Evolutionary conservation across 2,888 invertebrate genomes (phyloP).

Genomic region (Laothoe populi): DNA sequence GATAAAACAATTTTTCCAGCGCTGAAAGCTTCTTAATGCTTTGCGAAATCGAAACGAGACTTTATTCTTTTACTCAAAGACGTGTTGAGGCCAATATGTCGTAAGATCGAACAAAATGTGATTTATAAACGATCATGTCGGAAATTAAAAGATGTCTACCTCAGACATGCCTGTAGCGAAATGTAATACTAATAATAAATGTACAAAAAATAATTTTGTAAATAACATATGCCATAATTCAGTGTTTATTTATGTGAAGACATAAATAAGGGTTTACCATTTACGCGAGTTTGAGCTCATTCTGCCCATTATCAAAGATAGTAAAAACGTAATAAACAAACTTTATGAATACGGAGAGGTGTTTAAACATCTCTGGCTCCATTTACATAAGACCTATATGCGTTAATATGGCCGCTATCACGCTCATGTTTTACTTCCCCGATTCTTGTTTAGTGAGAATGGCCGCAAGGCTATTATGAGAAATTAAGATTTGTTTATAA

Average conservation of each 20-base stretch:
- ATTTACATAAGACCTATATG: constrained; percentile 18
- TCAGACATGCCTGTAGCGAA: neutral
- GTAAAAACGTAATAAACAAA: constrained; percentile 28
- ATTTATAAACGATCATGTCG: constrained; percentile 2
- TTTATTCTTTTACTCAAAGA: constrained; percentile 12
- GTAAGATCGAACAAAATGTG: constrained; percentile 4
- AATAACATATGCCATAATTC: neutral
- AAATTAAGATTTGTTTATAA: too few relatives aligned
- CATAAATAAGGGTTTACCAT: constrained; percentile 19
- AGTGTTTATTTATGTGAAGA: neutral
- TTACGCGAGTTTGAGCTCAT: constrained; percentile 13
- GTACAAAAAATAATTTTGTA: neutral
- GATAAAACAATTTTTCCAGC: constrained; percentile 39
- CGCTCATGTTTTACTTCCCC: constrained; percentile 19
- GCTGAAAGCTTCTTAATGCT: constrained; percentile 38
- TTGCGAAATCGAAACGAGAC: constrained; percentile 28
- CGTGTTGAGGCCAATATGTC: constrained; percentile 16
- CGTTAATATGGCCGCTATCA: constrained; percentile 24
- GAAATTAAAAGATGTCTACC: constrained; percentile 3
- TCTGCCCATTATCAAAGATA: constrained; percentile 24
- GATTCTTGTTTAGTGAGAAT: constrained; percentile 25
- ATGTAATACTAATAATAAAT: neutral
- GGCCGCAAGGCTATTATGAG: too few relatives aligned
- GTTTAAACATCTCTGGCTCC: constrained; percentile 14
- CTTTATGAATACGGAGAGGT: constrained; percentile 27